Percentiles rank a stretch among this genome's conserved stretches.
phyloP scores from a whole-genome alignment of 2,113 vertebrate genomes.

The Neogobius melanostomus region DNA sequence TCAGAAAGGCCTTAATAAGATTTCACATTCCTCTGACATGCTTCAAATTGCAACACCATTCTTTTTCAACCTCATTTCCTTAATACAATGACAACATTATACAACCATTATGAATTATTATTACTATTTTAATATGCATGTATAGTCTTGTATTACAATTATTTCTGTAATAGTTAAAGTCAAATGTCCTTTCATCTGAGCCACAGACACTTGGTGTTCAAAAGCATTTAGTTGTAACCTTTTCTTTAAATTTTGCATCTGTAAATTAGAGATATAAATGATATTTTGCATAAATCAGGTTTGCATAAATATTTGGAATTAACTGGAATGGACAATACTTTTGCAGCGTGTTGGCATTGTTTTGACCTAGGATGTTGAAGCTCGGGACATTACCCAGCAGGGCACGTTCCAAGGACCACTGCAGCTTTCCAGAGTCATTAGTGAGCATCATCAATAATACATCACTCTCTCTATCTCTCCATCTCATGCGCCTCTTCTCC shows the following conservation, averaged over 20 bases:
- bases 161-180: no score
- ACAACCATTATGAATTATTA: no score
- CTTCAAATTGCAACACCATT: conserved; percentile 22
- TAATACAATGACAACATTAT: neutral
- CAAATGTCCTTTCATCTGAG: no score
- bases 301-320: neutral
- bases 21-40: conserved; percentile 15
- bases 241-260: no score
- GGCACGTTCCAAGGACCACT: conserved; percentile 49
- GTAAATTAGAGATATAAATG: no score
- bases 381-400: conserved; percentile 47
- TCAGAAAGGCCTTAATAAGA: conserved; percentile 11
- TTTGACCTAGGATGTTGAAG: conserved; percentile 1
- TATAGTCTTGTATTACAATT: no score
- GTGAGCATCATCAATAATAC: conserved; percentile 80
- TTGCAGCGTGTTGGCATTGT: conserved; percentile 39
- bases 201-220: no score
- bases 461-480: conserved; percentile 70
- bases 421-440: conserved; percentile 76
- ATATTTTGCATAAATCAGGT: no score
- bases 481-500: conserved; percentile 56
- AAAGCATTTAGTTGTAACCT: no score
- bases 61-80: neutral
- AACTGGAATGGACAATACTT: neutral
- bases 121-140: no score